Percentiles rank a stretch among this genome's conserved stretches.
phyloP scores from a whole-genome alignment of 2,888 invertebrate genomes.

The Heteromyza rotundicornis region DNA sequence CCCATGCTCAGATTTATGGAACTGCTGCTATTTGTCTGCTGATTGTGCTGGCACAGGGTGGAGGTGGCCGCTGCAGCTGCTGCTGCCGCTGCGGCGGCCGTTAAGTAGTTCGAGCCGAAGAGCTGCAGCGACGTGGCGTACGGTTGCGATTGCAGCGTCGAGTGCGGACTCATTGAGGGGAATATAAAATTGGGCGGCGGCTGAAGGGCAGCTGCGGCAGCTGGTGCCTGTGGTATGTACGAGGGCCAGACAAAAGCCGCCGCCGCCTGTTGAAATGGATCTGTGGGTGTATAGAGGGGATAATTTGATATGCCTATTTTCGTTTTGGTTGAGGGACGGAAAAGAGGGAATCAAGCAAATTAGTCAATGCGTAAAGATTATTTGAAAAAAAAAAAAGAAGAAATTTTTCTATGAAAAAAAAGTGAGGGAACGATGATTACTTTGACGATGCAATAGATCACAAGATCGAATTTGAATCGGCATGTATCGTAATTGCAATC shows the following conservation, averaged over 20 bases:
- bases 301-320: constrained; percentile 59
- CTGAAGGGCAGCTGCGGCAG: constrained; percentile 47
- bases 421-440: too few relatives aligned
- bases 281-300: constrained; percentile 61
- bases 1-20: constrained; percentile 50
- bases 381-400: constrained; percentile 18
- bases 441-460: too few relatives aligned
- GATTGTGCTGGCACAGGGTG: constrained; percentile 66
- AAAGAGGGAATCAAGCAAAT: constrained; percentile 26
- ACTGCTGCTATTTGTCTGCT: constrained; percentile 68
- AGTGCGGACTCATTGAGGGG: constrained; percentile 54
- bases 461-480: too few relatives aligned
- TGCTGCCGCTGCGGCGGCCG: constrained; percentile 59
- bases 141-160: constrained; percentile 45
- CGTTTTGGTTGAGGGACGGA: constrained; percentile 15
- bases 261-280: constrained; percentile 60
- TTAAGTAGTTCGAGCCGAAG: constrained; percentile 67
- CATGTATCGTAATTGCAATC: too few relatives aligned
- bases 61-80: constrained; percentile 60
- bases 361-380: constrained; percentile 25
- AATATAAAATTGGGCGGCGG: constrained; percentile 56
- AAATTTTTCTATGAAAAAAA: background rate
- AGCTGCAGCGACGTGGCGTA: constrained; percentile 69
- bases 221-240: constrained; percentile 53
- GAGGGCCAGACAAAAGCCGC: constrained; percentile 59